phyloP scores from a whole-genome alignment of 2,113 vertebrate genomes.

The Zosterops pallidus region DNA sequence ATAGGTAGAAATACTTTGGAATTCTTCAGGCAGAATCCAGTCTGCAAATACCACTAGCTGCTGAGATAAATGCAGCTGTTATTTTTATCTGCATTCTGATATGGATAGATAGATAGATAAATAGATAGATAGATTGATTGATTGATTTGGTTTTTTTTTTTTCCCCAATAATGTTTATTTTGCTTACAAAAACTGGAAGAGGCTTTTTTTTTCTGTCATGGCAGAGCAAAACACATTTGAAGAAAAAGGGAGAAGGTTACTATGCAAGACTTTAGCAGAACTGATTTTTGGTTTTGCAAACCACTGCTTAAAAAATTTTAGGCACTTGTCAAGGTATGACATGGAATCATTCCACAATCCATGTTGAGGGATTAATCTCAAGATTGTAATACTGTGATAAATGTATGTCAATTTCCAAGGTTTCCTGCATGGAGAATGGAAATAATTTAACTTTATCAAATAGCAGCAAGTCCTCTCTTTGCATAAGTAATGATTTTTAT shows the following conservation, averaged over 20 bases:
- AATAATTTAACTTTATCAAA: slow-evolving; percentile 40
- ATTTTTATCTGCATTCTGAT: not conserved
- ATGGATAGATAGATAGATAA: not conserved
- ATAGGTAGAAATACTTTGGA: not conserved
- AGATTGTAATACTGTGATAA: not conserved
- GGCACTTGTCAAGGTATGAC: not conserved
- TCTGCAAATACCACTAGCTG: not conserved
- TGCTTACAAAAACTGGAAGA: not conserved
- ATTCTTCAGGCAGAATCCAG: not conserved
- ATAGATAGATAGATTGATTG: not conserved
- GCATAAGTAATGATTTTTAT: not conserved
- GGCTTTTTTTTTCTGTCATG: not conserved
- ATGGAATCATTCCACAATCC: not conserved
- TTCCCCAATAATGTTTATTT: not conserved
- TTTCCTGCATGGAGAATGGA: not conserved
- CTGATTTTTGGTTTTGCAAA: not conserved
- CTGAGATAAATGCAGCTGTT: not conserved
- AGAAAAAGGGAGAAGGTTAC: not conserved
- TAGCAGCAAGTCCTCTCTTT: not conserved
- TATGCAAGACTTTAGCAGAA: not conserved
- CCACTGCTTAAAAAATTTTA: not conserved
- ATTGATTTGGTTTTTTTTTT: too few species aligned
- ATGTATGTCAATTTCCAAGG: not conserved
- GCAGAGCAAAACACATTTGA: not conserved
- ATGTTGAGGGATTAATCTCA: slow-evolving; percentile 15